Conservation (phyloP, 1,140 invertebrate species). For the Aphelenchoides besseyi region DNA sequence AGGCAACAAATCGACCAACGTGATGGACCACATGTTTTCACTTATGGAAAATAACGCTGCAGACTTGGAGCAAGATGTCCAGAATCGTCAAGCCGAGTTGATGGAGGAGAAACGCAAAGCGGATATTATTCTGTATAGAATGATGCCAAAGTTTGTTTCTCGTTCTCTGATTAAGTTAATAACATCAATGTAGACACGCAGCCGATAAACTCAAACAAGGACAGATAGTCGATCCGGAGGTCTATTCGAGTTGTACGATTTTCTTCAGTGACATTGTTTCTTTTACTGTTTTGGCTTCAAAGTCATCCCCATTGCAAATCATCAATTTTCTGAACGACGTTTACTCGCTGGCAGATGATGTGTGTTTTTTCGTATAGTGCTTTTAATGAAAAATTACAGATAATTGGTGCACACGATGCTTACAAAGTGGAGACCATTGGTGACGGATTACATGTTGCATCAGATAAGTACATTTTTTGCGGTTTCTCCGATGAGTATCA, state of each 20-base stretch:
- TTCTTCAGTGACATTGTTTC: slow-evolving; percentile 83
- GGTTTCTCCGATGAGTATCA: no score
- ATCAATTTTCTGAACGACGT: slow-evolving; percentile 74
- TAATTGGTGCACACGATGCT: slow-evolving; percentile 74
- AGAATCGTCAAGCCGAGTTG: slow-evolving; percentile 1
- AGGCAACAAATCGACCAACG: slow-evolving; percentile 5
- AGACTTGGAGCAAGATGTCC: slow-evolving; percentile 60
- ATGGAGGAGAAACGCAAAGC: slow-evolving; percentile 19
- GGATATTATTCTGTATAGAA: slow-evolving; percentile 65
- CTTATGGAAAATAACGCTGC: slow-evolving; percentile 32
- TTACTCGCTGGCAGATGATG: slow-evolving; percentile 74
- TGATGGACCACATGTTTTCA: slow-evolving; percentile 23
- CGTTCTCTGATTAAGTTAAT: not conserved
- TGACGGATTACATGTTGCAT: slow-evolving; percentile 65
- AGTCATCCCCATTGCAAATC: slow-evolving; percentile 63
- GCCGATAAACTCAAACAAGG: slow-evolving; percentile 82
- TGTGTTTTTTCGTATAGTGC: not conserved
- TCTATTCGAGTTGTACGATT: slow-evolving; percentile 66
- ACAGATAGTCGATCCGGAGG: slow-evolving; percentile 82
- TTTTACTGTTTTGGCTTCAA: slow-evolving; percentile 84
- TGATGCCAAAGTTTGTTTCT: slow-evolving; percentile 62
- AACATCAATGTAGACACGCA: slow-evolving; percentile 64
- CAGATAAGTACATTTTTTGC: no score
- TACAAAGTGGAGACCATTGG: slow-evolving; percentile 71
- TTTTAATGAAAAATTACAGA: not conserved